Percentiles rank a stretch among this genome's conserved stretches.
phyloP scores from a whole-genome alignment of 2,888 invertebrate species.

The Campoplex capitator region DNA sequence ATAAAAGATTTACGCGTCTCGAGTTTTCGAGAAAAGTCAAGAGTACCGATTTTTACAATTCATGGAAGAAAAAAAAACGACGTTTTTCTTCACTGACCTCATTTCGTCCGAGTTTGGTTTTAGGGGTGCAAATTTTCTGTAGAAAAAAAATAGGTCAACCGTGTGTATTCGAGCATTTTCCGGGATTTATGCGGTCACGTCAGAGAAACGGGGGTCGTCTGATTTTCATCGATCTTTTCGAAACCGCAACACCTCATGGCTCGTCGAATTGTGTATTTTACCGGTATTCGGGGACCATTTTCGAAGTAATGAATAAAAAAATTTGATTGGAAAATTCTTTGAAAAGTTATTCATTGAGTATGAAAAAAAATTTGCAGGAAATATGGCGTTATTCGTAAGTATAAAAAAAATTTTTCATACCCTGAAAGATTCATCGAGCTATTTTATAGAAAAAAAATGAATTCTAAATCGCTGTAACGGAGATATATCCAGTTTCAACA shows the following conservation, averaged over 20 bases:
- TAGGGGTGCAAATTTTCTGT: constrained; percentile 15
- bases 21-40: not conserved
- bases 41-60: not conserved
- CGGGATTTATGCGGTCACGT: constrained; percentile 7
- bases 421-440: not conserved
- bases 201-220: constrained; percentile 3
- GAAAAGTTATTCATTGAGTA: not conserved
- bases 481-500: not conserved
- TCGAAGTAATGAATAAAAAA: not conserved
- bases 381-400: too few species aligned
- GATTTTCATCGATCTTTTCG: not conserved
- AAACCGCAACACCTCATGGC: not conserved
- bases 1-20: constrained; percentile 1
- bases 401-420: not conserved
- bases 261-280: not conserved
- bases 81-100: constrained; percentile 5
- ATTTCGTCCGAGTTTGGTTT: not conserved
- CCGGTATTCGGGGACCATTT: not conserved
- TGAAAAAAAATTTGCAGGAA: too few species aligned
- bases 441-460: not conserved
- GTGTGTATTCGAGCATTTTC: constrained; percentile 18
- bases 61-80: constrained; percentile 9
- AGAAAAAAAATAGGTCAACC: constrained; percentile 37
- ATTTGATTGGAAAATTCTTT: not conserved
- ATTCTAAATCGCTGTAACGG: not conserved